phyloP scores from a whole-genome alignment of 2,888 invertebrate genomes.

The Ophion obscuratus region DNA sequence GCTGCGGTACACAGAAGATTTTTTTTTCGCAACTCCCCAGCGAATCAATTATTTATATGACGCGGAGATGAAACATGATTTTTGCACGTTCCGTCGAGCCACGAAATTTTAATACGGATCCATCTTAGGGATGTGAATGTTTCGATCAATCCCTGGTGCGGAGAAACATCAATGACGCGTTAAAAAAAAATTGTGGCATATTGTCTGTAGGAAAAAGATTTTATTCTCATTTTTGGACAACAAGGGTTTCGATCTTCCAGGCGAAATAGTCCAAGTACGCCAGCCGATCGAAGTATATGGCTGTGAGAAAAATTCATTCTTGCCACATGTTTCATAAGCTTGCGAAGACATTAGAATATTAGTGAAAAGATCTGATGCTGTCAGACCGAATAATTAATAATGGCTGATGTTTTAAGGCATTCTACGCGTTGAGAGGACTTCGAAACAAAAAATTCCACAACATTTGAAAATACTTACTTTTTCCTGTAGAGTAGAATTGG shows the following conservation, averaged over 20 bases:
- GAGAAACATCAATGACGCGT: constrained; percentile 15
- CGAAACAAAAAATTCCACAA: too few relatives aligned
- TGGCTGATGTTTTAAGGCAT: not conserved
- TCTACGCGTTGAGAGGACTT: not conserved
- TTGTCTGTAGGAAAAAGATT: not conserved
- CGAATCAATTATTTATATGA: constrained; percentile 58
- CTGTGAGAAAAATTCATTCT: too few relatives aligned
- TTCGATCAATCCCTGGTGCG: constrained; percentile 10
- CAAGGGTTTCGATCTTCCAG: not conserved
- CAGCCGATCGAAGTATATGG: not conserved
- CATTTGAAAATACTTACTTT: not conserved
- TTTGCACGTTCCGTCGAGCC: constrained; percentile 23
- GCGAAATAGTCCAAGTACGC: not conserved
- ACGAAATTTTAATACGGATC: constrained; percentile 42
- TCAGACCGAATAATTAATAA: not conserved
- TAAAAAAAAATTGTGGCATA: constrained; percentile 12
- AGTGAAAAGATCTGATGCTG: too few relatives aligned
- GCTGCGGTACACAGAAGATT: constrained; percentile 45
- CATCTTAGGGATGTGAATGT: constrained; percentile 14
- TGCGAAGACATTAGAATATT: too few relatives aligned
- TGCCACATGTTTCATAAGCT: too few relatives aligned
- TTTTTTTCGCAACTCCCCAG: constrained; percentile 30
- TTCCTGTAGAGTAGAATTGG: not conserved
- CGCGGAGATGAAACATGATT: constrained; percentile 45
- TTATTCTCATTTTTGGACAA: not conserved